phyloP scores from a whole-genome alignment of 2,888 invertebrate species.

The Tridacna gigas region DNA sequence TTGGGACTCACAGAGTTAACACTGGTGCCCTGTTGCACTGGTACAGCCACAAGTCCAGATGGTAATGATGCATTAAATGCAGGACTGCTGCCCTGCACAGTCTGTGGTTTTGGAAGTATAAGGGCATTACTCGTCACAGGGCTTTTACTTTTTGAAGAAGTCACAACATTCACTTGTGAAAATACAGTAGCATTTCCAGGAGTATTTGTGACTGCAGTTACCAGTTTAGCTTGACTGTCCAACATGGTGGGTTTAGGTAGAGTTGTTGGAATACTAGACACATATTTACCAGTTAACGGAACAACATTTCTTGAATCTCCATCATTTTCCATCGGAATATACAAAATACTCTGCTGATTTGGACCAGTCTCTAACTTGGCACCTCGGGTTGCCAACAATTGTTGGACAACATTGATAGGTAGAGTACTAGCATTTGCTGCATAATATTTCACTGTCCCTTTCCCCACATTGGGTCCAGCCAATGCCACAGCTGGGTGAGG shows the following conservation, averaged over 20 bases:
- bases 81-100: slow-evolving; percentile 19
- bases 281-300: slow-evolving; percentile 26
- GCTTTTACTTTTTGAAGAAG: background rate
- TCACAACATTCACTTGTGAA: background rate
- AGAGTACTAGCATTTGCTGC: slow-evolving; percentile 71
- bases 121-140: slow-evolving; percentile 27
- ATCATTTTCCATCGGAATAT: slow-evolving; percentile 63
- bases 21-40: slow-evolving; percentile 2
- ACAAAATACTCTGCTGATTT: slow-evolving; percentile 62
- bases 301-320: slow-evolving; percentile 46
- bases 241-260: background rate
- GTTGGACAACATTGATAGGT: slow-evolving; percentile 76
- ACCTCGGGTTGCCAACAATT: slow-evolving; percentile 76
- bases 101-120: slow-evolving; percentile 55
- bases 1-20: background rate
- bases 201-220: background rate
- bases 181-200: background rate
- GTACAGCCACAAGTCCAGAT: slow-evolving; percentile 12
- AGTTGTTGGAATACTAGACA: slow-evolving; percentile 1
- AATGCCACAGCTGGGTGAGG: slow-evolving; percentile 38
- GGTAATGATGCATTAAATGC: slow-evolving; percentile 11
- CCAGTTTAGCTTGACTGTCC: background rate
- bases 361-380: slow-evolving; percentile 71
- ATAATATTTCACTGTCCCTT: slow-evolving; percentile 63
- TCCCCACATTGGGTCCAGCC: background rate